Percentiles rank a stretch among this genome's conserved stretches.
These are phyloP conservation scores for Erynnis tages DNA, from an alignment of 2,888 invertebrate species.

Conservation along the genomic window DNA sequence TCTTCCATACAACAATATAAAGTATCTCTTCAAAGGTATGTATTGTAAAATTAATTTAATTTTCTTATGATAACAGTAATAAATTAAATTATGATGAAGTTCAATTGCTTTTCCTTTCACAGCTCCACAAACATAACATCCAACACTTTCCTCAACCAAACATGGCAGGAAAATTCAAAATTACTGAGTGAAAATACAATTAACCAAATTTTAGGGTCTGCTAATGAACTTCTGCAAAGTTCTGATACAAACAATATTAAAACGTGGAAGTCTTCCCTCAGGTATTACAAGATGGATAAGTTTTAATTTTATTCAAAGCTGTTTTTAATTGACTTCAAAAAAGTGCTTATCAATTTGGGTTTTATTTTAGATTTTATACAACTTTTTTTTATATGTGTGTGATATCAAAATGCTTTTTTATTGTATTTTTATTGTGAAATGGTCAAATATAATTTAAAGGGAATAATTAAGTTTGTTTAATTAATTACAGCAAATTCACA, in stretches of 20 bases:
- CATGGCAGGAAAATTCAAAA: slow-evolving; percentile 47
- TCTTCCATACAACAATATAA: slow-evolving; percentile 46
- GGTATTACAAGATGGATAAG: slow-evolving; percentile 39
- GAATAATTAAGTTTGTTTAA: no score
- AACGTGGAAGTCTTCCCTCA: slow-evolving; percentile 54
- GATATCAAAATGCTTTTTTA: not conserved
- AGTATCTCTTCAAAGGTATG: slow-evolving; percentile 45
- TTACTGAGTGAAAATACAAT: slow-evolving; percentile 38
- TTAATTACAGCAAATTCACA: slow-evolving; percentile 54
- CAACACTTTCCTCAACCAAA: slow-evolving; percentile 46
- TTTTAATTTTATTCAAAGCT: no score
- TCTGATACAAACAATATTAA: slow-evolving; percentile 41
- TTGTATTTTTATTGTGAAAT: no score
- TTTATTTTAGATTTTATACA: no score
- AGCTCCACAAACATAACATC: slow-evolving; percentile 58
- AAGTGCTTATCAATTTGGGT: no score
- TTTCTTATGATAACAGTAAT: not conserved
- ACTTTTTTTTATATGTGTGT: no score
- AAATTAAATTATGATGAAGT: no score
- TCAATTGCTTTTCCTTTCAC: no score
- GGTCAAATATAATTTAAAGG: not conserved
- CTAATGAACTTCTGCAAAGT: slow-evolving; percentile 43
- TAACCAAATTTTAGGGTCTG: slow-evolving; percentile 42
- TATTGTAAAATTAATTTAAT: slow-evolving; percentile 1
- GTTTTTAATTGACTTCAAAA: no score